phyloP scores from a whole-genome alignment of 2,888 invertebrate genomes.

The Erebia epiphron region DNA sequence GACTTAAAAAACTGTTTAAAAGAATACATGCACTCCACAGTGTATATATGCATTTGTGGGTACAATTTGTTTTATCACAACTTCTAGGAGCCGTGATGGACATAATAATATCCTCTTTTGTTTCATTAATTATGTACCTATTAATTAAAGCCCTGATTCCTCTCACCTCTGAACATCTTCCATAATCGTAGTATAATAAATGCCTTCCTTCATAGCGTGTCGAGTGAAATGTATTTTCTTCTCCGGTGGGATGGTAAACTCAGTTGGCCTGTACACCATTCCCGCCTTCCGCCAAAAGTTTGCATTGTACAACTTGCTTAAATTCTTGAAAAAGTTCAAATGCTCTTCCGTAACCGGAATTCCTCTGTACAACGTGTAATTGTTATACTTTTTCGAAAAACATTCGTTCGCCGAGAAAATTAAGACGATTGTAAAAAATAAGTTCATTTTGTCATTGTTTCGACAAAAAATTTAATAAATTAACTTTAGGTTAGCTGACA shows the following conservation, averaged over 20 bases:
- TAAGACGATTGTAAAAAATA: slow-evolving; percentile 4
- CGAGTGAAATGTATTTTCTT: slow-evolving; percentile 46
- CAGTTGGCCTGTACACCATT: slow-evolving; percentile 51
- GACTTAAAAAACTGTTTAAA: no score
- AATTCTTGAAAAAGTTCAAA: slow-evolving; percentile 54
- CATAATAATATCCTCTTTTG: no score
- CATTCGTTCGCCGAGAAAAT: slow-evolving; percentile 30
- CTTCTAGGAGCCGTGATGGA: no score
- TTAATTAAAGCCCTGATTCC: neutral
- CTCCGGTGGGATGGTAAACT: slow-evolving; percentile 59
- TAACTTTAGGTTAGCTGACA: no score
- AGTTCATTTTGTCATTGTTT: slow-evolving; percentile 17
- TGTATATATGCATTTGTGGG: no score
- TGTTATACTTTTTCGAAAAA: slow-evolving; percentile 50
- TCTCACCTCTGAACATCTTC: slow-evolving; percentile 62
- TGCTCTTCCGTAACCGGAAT: slow-evolving; percentile 54
- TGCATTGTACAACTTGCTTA: slow-evolving; percentile 48
- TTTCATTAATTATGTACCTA: no score
- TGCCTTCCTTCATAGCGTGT: slow-evolving; percentile 45
- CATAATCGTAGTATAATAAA: slow-evolving; percentile 57
- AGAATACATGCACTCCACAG: no score
- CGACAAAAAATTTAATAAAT: neutral
- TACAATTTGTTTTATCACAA: no score
- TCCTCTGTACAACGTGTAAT: slow-evolving; percentile 61
- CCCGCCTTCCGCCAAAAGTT: slow-evolving; percentile 64